Percentiles rank a stretch among this genome's conserved stretches.
Evolutionary conservation across 2,113 vertebrate species (phyloP).

Genomic region (Elanus axillaris): DNA sequence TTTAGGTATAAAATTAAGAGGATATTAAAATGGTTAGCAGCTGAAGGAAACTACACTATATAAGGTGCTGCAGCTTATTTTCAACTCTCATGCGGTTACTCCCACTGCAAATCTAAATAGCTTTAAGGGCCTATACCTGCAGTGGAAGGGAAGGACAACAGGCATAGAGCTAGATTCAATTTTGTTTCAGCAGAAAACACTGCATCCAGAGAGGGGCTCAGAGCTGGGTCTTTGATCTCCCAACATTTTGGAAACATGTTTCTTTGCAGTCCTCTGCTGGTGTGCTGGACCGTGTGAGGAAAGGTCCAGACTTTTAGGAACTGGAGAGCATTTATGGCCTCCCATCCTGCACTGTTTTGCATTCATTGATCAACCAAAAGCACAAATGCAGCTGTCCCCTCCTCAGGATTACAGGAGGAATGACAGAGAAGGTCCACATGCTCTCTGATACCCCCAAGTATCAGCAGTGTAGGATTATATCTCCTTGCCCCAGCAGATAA

Average conservation of each 20-base stretch:
- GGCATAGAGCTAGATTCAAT: background rate
- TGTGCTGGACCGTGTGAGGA: background rate
- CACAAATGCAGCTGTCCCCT: background rate
- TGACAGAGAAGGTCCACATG: background rate
- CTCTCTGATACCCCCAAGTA: background rate
- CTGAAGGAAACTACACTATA: background rate
- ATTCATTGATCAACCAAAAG: background rate
- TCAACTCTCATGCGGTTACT: background rate
- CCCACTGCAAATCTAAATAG: background rate
- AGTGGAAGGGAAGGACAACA: background rate
- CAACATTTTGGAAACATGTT: accelerated
- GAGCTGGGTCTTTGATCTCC: background rate
- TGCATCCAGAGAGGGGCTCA: background rate
- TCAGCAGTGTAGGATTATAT: background rate
- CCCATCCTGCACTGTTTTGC: background rate
- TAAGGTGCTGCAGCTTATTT: background rate
- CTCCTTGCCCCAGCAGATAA: background rate
- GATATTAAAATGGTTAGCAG: background rate
- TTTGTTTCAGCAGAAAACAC: background rate
- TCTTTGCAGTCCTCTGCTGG: background rate
- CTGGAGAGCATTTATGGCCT: background rate
- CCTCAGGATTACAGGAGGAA: background rate
- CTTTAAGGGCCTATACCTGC: background rate
- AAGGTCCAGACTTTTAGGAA: background rate
- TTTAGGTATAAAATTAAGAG: background rate